phyloP scores from a whole-genome alignment of 2,888 invertebrate genomes.

The Drosophila niveifrons region DNA sequence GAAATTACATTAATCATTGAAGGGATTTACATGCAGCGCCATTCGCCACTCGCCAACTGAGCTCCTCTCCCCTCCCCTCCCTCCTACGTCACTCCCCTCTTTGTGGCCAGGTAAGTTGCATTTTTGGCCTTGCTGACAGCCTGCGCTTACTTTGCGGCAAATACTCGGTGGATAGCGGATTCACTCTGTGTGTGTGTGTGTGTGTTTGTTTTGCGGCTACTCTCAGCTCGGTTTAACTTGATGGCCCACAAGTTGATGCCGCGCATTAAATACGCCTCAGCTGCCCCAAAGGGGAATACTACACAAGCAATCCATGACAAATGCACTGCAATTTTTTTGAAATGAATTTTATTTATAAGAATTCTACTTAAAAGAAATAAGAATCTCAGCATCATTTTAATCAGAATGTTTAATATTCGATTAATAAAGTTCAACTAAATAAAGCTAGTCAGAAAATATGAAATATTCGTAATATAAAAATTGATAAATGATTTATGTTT shows the following conservation, averaged over 20 bases:
- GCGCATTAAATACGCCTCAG: constrained; percentile 3
- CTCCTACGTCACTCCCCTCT: neutral
- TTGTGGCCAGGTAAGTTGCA: constrained; percentile 36
- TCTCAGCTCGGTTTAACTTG: constrained; percentile 9
- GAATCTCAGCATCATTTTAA: neutral
- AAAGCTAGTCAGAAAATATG: no score
- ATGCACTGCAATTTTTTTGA: neutral
- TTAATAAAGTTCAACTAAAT: no score
- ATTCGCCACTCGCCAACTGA: neutral
- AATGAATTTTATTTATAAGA: neutral
- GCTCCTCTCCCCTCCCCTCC: no score
- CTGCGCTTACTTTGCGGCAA: constrained; percentile 41
- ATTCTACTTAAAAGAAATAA: neutral
- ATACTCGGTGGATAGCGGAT: neutral
- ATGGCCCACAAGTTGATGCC: constrained; percentile 21
- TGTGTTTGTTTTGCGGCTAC: constrained; percentile 32
- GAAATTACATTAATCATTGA: constrained; percentile 85
- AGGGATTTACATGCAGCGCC: constrained; percentile 78
- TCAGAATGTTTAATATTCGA: neutral
- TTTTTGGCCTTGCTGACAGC: constrained; percentile 42
- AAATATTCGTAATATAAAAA: no score
- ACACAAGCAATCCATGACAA: neutral
- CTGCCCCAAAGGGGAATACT: neutral
- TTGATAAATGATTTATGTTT: no score
- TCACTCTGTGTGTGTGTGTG: constrained; percentile 26